These are phyloP conservation scores for Aplysina aerophoba DNA, from an alignment of 37 sponge, comb jelly and placozoan species.

Conservation along the genomic window DNA sequence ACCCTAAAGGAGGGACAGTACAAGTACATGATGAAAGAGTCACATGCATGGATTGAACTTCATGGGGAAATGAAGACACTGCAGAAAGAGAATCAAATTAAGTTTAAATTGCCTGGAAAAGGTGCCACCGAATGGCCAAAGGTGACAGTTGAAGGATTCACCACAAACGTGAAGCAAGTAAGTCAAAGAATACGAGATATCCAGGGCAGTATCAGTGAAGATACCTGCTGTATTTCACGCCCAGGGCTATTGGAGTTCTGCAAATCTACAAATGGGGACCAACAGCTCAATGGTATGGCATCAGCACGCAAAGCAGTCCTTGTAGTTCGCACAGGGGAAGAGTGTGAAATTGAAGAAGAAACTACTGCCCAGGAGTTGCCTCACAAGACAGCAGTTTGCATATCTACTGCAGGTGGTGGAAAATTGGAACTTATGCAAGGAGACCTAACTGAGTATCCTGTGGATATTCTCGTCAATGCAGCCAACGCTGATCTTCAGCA, in stretches of 20 bases:
- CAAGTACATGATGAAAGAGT: conserved; percentile 36
- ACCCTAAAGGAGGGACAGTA: conserved; percentile 37
- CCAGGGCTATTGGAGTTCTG: conserved; percentile 46
- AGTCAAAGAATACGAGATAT: not conserved
- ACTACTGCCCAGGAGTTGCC: not conserved
- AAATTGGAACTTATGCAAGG: conserved; percentile 50
- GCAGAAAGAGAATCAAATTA: not conserved
- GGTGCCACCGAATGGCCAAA: no score
- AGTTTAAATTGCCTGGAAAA: no score
- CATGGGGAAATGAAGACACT: not conserved
- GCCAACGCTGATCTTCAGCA: conserved; percentile 66
- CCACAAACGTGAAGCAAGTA: not conserved
- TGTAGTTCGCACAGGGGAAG: conserved; percentile 7
- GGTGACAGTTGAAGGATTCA: no score
- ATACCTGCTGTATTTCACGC: not conserved
- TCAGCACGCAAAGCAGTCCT: conserved; percentile 16
- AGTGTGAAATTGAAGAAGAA: conserved; percentile 5
- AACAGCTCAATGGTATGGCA: conserved; percentile 35
- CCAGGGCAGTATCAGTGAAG: not conserved
- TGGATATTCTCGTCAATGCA: conserved; percentile 79
- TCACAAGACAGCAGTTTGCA: conserved; percentile 16
- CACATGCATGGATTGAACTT: conserved; percentile 18
- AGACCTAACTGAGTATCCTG: conserved; percentile 66
- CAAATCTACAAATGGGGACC: not conserved
- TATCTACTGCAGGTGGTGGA: conserved; percentile 5